Base-by-base conservation (phyloP, 2,888 invertebrate species). In the Pseudoips prasinana region DNA sequence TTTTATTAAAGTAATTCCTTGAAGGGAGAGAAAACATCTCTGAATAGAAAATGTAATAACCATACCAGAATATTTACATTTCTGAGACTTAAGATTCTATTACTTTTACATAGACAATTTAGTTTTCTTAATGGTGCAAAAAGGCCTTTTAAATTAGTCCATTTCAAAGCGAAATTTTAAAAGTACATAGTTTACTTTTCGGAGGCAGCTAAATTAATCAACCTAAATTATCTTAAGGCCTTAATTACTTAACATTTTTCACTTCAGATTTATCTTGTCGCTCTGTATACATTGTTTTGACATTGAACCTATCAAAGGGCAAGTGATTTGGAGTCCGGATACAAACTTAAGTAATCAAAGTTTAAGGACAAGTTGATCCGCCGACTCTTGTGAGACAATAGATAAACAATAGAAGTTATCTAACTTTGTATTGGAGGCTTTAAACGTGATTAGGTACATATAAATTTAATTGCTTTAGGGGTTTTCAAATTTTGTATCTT, bases 271-370 rank as follows among this genome's bases (percentile, higher is more conserved):
- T 29, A 38, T 45, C 33, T 45, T 25, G 17, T 19, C 38, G 35
- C 8, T 39, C 5, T 33, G 37, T 8, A 32, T 39, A 45, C 24
- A 27, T 32, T 44, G 52, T 57, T 53, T 50, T 48, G 58, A 46
- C 47, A 55, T 45, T 43, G 40, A 57, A 57, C 42, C 44, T 50
- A 51, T 57, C 56, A 57, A 50, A 50, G 52, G 57, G 33, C 39
- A 57, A 51, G 44, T 48, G 47, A 57, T 57, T 37, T 45, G 32
- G 14, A 44, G 31, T 36, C 25, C 29, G 47, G 47, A 50, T 46
- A 57, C 37, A 26, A 57, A 57, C 56, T 57, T 57, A 42, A 34
- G 43, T 44, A 54, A 57, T 54, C 57, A 57, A 57, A 57, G 40
- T 57, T 57, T 39, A 53, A 45, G 48, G 34, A 39, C 46, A 45